Evolutionary conservation across 2,113 vertebrate species (phyloP).

Genomic region (Caranx ignobilis): DNA sequence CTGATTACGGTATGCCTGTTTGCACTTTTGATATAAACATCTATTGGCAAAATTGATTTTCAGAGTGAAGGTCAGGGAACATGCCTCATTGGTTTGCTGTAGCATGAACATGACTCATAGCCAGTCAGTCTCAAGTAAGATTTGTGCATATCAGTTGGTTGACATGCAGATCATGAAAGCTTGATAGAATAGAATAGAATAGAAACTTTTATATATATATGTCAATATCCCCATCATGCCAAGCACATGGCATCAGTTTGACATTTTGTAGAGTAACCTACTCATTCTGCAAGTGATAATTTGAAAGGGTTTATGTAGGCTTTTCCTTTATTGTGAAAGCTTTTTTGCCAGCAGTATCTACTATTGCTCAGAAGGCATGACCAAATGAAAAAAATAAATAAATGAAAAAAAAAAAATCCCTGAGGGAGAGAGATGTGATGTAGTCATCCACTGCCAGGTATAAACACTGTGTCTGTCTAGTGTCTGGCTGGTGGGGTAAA

Average conservation of each 20-base stretch:
- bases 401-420: conserved; percentile 14
- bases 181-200: not conserved
- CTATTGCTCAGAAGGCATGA: not conserved
- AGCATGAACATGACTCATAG: conserved; percentile 15
- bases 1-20: conserved; percentile 26
- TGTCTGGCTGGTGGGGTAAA: conserved; percentile 47
- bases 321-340: not conserved
- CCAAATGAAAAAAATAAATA: too few relatives aligned
- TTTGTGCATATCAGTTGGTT: not conserved
- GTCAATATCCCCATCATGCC: not conserved
- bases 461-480: conserved; percentile 38
- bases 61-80: conserved; percentile 58
- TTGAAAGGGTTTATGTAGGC: not conserved
- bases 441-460: conserved; percentile 33
- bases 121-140: conserved; percentile 6
- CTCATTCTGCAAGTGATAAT: not conserved
- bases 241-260: not conserved
- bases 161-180: not conserved
- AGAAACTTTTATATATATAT: too few relatives aligned
- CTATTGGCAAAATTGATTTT: conserved; percentile 52
- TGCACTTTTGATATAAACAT: conserved; percentile 27
- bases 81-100: conserved; percentile 20
- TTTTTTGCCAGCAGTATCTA: not conserved
- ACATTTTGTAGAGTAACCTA: not conserved
- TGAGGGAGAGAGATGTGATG: conserved; percentile 12